Evolutionary conservation across 2,113 vertebrate species (phyloP), one percentile per base, ranked within the genome.

Genomic region (Cololabis saira): DNA sequence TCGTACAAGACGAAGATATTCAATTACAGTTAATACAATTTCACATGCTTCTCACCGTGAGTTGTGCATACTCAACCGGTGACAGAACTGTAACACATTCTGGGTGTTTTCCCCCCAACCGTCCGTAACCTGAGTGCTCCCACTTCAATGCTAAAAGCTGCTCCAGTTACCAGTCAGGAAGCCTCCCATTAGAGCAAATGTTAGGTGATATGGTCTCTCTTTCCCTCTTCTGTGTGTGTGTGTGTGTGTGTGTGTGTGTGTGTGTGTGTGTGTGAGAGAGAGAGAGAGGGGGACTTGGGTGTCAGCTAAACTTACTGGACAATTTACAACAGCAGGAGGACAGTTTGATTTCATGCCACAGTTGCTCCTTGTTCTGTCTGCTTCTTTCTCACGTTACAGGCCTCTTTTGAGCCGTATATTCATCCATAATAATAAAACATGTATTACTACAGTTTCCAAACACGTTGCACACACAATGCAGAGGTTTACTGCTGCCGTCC

Each of bases 131-230:
- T 40, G 82, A 91, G 81, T 8, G 52, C 69, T 67, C 87, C 74
- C 81, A 78, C 86, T 81, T 80, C 48, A 55, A 71, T 76, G 76
- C 58, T 85, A 83, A 85, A 81, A 90, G 87, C 88, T 75, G 66
- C 88, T 86, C 81, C 0, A 47, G 82, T 90, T 88, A 86, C 88
- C n/a, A 43, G 81, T 81, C 87, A 90, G 90, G 87, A 91, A 91
- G 88, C 81, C 88, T 91, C 81, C 87, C 77, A 90, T 91, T 90
- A 88, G 88, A 85, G 81, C 82, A 87, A 85, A 89, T 89, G 90
- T 73, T 80, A 47, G 79, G 67, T 54, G 84, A 87, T 88, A 76
- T 4, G 27, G 82, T 88, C 82, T 74, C 85, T 74, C 78, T 76
- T 74, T 81, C 19, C 62, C 15, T n/a, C n/a, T 14, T 44, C 42